Evolutionary conservation across 1,140 invertebrate genomes (phyloP), one percentile per base, ranked within the genome.

Genomic region (Laupala kohalensis): DNA sequence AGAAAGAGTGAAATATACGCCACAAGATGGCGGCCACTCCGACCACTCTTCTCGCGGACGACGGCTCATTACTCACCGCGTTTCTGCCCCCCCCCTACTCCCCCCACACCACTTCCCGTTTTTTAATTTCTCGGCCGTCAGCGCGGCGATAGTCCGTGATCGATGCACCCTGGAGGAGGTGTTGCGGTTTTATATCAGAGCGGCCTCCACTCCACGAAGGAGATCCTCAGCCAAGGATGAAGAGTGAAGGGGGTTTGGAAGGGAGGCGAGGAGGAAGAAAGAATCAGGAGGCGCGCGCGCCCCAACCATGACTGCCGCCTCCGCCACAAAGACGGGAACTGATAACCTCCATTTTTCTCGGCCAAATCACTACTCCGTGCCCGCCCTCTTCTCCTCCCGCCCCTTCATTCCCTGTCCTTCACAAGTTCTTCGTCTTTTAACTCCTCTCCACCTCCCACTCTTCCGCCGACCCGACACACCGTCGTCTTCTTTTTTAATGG

Each of bases 81-180:
- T n/a, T 30, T 13, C 69, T n/a, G n/a, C n/a, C n/a, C n/a, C n/a
- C n/a, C n/a, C n/a, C n/a, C n/a, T n/a, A n/a, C n/a, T n/a, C n/a
- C n/a, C n/a, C n/a, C n/a, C n/a, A n/a, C n/a, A n/a, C n/a, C 23
- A 53, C 37, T 37, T 70, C 69, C 69, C 37, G 25, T 37, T 70
- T 70, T 70, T 70, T 70, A 70, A 70, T 70, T 70, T 70, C 69
- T 70, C 53, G 37, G 69, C 69, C 69, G 69, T 70, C 69, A 70
- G 37, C 69, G 37, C 25, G 23, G 69, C 69, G 69, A 70, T 70
- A 70, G 37, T 23, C 37, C 37, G 37, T 53, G 37, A 53, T 53
- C 37, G 37, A 53, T 53, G 37, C 37, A 23, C 64, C 13, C 12
- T 23, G 4, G 67, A 9, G 23, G 53, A 70, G 69, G 69, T 70